Percentiles rank a stretch among this genome's conserved stretches.
Evolutionary conservation across 2,888 invertebrate genomes (phyloP).

Genomic region (Nasonia oneida): DNA sequence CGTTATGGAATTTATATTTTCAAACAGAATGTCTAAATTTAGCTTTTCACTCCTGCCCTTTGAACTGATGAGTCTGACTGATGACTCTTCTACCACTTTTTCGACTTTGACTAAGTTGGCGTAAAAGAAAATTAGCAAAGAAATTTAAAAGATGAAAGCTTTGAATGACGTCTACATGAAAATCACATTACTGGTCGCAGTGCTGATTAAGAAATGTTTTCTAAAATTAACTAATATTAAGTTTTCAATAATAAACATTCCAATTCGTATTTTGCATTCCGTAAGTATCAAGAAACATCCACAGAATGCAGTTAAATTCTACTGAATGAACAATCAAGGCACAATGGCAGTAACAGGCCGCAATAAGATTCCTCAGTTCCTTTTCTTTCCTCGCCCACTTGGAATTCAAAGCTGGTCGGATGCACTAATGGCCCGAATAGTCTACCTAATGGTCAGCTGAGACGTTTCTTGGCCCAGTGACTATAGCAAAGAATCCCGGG

Average conservation of each 20-base stretch:
- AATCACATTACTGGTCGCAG: neutral
- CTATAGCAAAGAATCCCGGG: neutral
- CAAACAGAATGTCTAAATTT: neutral
- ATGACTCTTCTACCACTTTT: neutral
- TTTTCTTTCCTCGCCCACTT: neutral
- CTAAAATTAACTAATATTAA: neutral
- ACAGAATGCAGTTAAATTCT: neutral
- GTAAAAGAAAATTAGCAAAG: neutral
- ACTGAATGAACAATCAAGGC: constrained; percentile 17
- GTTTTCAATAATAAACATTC: neutral
- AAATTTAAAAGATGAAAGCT: neutral
- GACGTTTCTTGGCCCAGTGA: constrained; percentile 21
- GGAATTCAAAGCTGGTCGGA: constrained; percentile 4
- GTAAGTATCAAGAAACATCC: neutral
- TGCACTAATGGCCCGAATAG: constrained; percentile 13
- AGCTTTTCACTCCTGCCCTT: neutral
- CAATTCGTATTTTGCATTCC: neutral
- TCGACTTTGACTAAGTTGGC: neutral
- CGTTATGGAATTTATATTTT: too few species aligned
- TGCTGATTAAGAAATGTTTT: neutral
- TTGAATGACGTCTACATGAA: neutral
- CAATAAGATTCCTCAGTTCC: neutral
- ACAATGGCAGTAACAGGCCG: neutral
- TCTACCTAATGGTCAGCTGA: neutral
- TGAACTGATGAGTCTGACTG: neutral